Evolutionary conservation across 2,888 invertebrate species (phyloP), one percentile per base, ranked within the genome.

Genomic region (Heteropelma amictum): DNA sequence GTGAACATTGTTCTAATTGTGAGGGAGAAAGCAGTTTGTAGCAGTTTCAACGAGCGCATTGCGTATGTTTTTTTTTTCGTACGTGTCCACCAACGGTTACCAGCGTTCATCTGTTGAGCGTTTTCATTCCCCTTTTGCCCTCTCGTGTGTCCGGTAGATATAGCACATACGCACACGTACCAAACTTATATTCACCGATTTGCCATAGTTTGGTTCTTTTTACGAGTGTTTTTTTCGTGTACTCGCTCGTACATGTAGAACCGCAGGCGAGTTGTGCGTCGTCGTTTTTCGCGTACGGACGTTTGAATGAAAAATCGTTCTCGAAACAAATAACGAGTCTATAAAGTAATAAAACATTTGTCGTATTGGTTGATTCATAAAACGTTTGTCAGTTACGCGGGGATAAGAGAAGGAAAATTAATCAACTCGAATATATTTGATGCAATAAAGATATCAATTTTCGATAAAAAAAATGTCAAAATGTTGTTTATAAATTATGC

Each of bases 21-120:
- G 14, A 51, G 38, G 63, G 51, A 63, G 63, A 49, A 26, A 63
- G 49, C 28, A 51, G 63, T 53, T 69, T 33, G 54, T 56, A 60
- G 56, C 64, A 49, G 45, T 64, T 53, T 38, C 23, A 33, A 40
- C 30, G 42, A 38, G 58, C 17, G 33, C 40, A 28, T 67, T 17
- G 35, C 63, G 30, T 56, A 56, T 40, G n/a, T 53, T 30, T 51
- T 69, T 51, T 21, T 42, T 7, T 30, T 10, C 42, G 38, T 17
- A 33, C 14, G 33, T n/a, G 35, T 23, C 17, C 17, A 26, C 26
- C 14, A 23, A 49, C 14, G 26, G 28, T 35, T 45, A 23, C 26
- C 49, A 33, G 35, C 35, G 14, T 42, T 42, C 45, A 35, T 45
- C 45, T 58, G 58, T 53, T 47, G 74, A 74, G 47, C 38, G 40